Conservation (phyloP, 2,113 vertebrate genomes). For the Mormoops blainvillei region DNA sequence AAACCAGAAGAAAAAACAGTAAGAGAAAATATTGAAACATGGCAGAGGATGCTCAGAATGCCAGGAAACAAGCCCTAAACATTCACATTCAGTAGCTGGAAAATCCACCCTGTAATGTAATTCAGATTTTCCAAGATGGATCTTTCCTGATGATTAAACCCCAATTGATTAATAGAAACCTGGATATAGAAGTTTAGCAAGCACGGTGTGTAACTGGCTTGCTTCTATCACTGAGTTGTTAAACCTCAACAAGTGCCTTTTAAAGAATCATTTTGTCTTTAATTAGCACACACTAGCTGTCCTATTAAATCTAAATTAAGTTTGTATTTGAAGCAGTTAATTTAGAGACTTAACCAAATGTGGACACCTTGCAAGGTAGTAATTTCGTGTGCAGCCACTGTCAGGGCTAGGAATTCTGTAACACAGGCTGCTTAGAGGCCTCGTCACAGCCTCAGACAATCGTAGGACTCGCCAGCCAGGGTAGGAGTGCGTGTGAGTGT, state of each 20-base stretch:
- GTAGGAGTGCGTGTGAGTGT: rapidly evolving
- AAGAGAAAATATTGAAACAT: rapidly evolving
- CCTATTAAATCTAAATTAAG: slow-evolving; percentile 75
- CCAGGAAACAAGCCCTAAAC: rapidly evolving
- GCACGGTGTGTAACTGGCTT: not conserved
- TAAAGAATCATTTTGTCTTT: slow-evolving; percentile 65
- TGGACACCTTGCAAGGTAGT: slow-evolving; percentile 56
- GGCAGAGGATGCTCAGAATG: not conserved
- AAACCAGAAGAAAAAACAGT: not conserved
- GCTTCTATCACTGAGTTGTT: slow-evolving; percentile 53
- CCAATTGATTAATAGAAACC: slow-evolving; percentile 55
- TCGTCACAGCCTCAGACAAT: not conserved
- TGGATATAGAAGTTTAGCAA: not conserved
- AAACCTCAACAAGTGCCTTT: slow-evolving; percentile 63
- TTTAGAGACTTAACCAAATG: slow-evolving; percentile 63
- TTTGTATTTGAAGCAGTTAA: slow-evolving; percentile 63
- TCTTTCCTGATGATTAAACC: slow-evolving; percentile 55
- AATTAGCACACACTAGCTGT: slow-evolving; percentile 63
- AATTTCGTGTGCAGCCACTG: slow-evolving; percentile 47
- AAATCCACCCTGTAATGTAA: not conserved
- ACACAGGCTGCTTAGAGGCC: not conserved
- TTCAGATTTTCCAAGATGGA: not conserved
- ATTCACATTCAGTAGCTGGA: not conserved
- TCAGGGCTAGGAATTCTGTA: slow-evolving; percentile 32
- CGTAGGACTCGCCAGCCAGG: not conserved